These are phyloP conservation scores for Periplaneta americana DNA, from an alignment of 1,140 invertebrate genomes.

Conservation along the genomic window DNA sequence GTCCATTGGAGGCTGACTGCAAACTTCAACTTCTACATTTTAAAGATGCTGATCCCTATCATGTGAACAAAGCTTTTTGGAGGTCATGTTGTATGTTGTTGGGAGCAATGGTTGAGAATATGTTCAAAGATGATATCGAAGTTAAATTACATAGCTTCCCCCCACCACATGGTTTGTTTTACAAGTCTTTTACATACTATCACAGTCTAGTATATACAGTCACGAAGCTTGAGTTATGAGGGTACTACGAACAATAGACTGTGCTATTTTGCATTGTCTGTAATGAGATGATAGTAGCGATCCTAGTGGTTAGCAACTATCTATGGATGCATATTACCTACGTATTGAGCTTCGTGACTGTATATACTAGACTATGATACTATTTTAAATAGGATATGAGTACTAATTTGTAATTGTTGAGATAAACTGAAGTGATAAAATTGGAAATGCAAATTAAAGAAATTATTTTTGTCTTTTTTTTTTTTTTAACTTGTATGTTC, in stretches of 20 bases:
- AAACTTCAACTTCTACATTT: slow-evolving; percentile 76
- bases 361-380: too few relatives aligned
- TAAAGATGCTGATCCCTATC: slow-evolving; percentile 55
- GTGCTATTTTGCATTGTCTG: too few relatives aligned
- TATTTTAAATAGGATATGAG: neutral
- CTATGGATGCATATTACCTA: too few relatives aligned
- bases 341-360: too few relatives aligned
- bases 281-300: too few relatives aligned
- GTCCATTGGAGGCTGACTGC: slow-evolving; percentile 73
- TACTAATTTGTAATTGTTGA: neutral
- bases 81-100: slow-evolving; percentile 83
- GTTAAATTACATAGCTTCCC: slow-evolving; percentile 83
- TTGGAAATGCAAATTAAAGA: neutral
- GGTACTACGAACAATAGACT: too few relatives aligned
- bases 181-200: too few relatives aligned
- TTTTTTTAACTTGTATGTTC: slow-evolving; percentile 8
- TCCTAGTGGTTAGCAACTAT: too few relatives aligned
- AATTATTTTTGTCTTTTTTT: too few relatives aligned
- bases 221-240: too few relatives aligned
- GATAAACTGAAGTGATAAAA: neutral
- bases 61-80: slow-evolving; percentile 85
- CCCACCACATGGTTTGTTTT: slow-evolving; percentile 59
- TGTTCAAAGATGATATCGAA: slow-evolving; percentile 74
- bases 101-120: slow-evolving; percentile 65
- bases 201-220: too few relatives aligned